Evolutionary conservation across 2,888 invertebrate genomes (phyloP).

Genomic region (Pinctada fucata): DNA sequence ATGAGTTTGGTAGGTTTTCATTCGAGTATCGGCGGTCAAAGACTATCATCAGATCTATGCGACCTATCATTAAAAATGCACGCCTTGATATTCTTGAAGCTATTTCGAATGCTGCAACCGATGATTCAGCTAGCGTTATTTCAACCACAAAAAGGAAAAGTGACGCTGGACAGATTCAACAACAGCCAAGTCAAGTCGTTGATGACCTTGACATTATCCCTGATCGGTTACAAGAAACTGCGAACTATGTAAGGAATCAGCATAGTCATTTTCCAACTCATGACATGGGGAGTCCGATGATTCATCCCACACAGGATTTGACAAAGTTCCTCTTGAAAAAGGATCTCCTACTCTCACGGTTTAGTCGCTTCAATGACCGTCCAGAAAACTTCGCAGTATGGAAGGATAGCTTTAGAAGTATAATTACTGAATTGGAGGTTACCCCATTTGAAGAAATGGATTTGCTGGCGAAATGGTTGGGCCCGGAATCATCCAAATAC

Average conservation of each 20-base stretch:
- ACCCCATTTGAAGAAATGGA: conserved; percentile 25
- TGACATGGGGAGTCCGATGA: background rate
- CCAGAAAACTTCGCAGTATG: conserved; percentile 16
- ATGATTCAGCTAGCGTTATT: background rate
- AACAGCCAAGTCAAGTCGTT: background rate
- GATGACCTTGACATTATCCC: background rate
- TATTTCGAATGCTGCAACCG: background rate
- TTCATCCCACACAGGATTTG: conserved; percentile 4
- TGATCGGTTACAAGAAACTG: background rate
- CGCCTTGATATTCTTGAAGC: background rate
- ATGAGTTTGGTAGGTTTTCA: background rate
- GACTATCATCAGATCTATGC: background rate
- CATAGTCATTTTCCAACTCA: background rate
- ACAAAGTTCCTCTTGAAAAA: conserved; percentile 28
- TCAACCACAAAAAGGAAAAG: background rate
- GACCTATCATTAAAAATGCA: background rate
- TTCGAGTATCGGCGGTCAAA: background rate
- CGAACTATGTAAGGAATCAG: background rate
- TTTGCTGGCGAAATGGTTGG: conserved; percentile 33
- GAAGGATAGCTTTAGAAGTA: conserved; percentile 22
- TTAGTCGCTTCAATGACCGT: conserved; percentile 16
- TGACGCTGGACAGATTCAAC: background rate
- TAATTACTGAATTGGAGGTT: conserved; percentile 21
- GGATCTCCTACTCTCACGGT: conserved; percentile 21
- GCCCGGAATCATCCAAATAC: conserved; percentile 27